Conservation (phyloP, 64 coral and sea anemone genomes). For the Stichodactyla mertensii region DNA sequence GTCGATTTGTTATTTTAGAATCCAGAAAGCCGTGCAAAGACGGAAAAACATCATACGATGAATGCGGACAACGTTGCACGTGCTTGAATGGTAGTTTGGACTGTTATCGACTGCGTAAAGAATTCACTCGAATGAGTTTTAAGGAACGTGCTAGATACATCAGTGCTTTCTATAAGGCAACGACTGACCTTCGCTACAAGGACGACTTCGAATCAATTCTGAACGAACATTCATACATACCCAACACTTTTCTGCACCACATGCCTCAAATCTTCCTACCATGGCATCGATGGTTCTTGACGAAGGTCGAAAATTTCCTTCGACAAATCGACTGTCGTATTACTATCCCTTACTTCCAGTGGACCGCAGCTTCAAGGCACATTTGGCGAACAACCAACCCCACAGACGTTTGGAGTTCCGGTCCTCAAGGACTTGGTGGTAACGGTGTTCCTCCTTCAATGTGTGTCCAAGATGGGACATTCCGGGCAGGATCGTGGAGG, state of each 20-base stretch:
- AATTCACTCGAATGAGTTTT: slow-evolving; percentile 54
- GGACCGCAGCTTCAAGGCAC: slow-evolving; percentile 43
- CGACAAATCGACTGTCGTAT: slow-evolving; percentile 62
- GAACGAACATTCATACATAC: slow-evolving; percentile 35
- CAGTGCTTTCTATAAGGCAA: slow-evolving; percentile 32
- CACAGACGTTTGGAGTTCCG: slow-evolving; percentile 47
- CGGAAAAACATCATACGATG: background rate
- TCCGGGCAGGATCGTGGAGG: slow-evolving; percentile 24
- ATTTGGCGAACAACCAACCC: slow-evolving; percentile 19
- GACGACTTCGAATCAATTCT: slow-evolving; percentile 42
- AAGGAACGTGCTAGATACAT: slow-evolving; percentile 42
- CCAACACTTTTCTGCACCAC: slow-evolving; percentile 50
- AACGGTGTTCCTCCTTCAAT: slow-evolving; percentile 28
- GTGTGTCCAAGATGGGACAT: slow-evolving; percentile 55
- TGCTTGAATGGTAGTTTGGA: slow-evolving; percentile 22
- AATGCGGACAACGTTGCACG: slow-evolving; percentile 25
- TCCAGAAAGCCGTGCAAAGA: slow-evolving; percentile 1
- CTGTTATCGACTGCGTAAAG: slow-evolving; percentile 54
- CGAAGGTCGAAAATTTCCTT: slow-evolving; percentile 58
- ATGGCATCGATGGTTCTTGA: slow-evolving; percentile 78
- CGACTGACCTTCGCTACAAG: slow-evolving; percentile 51
- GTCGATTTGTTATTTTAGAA: background rate
- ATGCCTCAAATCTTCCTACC: slow-evolving; percentile 70
- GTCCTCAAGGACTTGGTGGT: slow-evolving; percentile 64
- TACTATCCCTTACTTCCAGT: slow-evolving; percentile 70